Conservation (phyloP, 2,797 vertebrate genomes). For the Eurystomus glaucurus region DNA sequence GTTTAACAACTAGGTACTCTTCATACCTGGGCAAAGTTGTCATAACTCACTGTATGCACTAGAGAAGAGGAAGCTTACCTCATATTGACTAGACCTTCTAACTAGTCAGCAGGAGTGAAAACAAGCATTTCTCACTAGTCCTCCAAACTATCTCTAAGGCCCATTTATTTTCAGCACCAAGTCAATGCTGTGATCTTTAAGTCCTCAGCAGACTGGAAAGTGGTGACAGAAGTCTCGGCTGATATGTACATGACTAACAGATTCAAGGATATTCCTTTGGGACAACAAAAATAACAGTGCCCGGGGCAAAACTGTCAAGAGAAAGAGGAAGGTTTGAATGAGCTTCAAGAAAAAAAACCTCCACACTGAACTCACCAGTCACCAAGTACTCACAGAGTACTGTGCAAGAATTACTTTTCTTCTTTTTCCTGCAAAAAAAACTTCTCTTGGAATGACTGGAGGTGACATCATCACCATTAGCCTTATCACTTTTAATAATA, state of each 20-base stretch:
- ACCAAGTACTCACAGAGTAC: background rate
- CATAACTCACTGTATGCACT: background rate
- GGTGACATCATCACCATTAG: background rate
- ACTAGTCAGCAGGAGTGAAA: background rate
- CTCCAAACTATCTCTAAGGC: background rate
- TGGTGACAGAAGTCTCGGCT: slow-evolving; percentile 21
- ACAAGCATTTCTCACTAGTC: background rate
- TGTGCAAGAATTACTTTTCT: background rate
- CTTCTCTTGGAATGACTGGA: background rate
- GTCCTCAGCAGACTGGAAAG: slow-evolving; percentile 15
- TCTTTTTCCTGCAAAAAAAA: background rate
- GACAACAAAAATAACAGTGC: slow-evolving; percentile 26
- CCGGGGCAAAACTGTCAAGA: slow-evolving; percentile 52
- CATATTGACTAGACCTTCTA: background rate
- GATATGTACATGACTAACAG: background rate
- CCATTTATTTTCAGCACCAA: slow-evolving; percentile 18
- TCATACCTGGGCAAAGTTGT: background rate
- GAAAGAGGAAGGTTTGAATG: background rate
- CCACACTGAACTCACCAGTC: background rate
- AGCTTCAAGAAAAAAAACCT: background rate
- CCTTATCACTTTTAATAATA: background rate
- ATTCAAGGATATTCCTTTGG: slow-evolving; percentile 32
- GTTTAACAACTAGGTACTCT: background rate
- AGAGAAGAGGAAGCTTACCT: background rate
- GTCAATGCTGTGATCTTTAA: background rate